phyloP scores from a whole-genome alignment of 2,888 invertebrate genomes.

The Meghimatium bilineatum region DNA sequence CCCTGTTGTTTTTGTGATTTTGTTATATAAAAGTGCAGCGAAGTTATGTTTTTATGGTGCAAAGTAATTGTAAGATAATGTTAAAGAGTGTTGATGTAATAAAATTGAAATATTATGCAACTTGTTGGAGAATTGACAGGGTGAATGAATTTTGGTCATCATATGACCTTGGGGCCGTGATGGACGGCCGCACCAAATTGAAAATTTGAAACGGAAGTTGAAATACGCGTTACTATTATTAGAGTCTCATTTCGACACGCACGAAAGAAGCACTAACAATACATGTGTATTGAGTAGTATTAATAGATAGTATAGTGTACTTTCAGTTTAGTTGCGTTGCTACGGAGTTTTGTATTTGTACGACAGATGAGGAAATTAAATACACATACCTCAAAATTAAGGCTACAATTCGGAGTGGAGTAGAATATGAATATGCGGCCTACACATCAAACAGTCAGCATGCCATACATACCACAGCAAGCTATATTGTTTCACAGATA shows the following conservation, averaged over 20 bases:
- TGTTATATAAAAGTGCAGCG: background rate
- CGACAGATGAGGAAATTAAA: too few species aligned
- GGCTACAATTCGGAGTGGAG: too few species aligned
- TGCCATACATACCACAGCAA: too few species aligned
- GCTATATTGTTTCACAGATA: too few species aligned
- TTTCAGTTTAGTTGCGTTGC: too few species aligned
- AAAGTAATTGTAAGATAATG: background rate
- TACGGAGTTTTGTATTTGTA: too few species aligned
- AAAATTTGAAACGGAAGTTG: constrained; percentile 20
- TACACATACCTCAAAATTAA: too few species aligned
- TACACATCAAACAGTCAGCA: too few species aligned
- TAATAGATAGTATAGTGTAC: too few species aligned
- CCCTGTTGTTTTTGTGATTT: background rate
- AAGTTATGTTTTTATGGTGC: background rate
- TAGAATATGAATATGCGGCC: too few species aligned
- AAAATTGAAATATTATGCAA: background rate
- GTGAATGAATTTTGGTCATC: background rate
- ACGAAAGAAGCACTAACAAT: background rate
- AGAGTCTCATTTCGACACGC: background rate
- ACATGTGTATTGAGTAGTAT: too few species aligned
- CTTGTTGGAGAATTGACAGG: background rate
- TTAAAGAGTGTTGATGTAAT: background rate
- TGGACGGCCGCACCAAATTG: constrained; percentile 1
- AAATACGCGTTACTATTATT: background rate
- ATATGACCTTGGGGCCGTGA: constrained; percentile 38